Conservation (phyloP, 1,140 invertebrate species). For the Polypedilum vanderplanki region DNA sequence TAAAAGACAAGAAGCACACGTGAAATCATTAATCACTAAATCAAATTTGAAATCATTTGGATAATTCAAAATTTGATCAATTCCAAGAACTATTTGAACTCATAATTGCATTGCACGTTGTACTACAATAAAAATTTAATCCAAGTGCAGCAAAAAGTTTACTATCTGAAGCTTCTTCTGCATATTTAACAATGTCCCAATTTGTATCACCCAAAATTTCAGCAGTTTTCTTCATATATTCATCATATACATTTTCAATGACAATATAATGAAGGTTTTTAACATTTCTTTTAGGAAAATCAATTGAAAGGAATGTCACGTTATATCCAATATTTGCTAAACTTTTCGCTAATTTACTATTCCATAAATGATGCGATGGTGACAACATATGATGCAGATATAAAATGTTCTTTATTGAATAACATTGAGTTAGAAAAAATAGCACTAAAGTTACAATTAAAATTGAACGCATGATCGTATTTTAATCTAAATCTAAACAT, state of each 20-base stretch:
- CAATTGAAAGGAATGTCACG: background rate
- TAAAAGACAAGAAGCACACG: conserved; percentile 2
- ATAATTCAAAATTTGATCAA: conserved; percentile 28
- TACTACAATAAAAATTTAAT: no score
- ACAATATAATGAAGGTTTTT: conserved; percentile 21
- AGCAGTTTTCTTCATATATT: background rate
- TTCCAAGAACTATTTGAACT: no score
- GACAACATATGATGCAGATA: background rate
- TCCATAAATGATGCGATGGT: conserved; percentile 24
- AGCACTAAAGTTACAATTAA: background rate
- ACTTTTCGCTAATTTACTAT: background rate
- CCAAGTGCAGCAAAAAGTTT: no score
- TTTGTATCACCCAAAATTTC: background rate
- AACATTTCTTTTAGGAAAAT: background rate
- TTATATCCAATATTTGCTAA: background rate
- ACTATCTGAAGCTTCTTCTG: background rate
- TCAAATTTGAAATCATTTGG: conserved; percentile 30
- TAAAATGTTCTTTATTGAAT: background rate
- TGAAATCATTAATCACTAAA: conserved; percentile 27
- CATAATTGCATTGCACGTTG: no score
- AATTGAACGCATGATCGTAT: background rate
- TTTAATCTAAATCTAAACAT: no score
- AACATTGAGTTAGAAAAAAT: background rate
- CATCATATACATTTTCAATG: background rate
- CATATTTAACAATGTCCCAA: background rate